Percentiles rank a stretch among this genome's conserved stretches.
phyloP scores from a whole-genome alignment of 2,797 vertebrate genomes.

The Stomatorhinus walkeri region DNA sequence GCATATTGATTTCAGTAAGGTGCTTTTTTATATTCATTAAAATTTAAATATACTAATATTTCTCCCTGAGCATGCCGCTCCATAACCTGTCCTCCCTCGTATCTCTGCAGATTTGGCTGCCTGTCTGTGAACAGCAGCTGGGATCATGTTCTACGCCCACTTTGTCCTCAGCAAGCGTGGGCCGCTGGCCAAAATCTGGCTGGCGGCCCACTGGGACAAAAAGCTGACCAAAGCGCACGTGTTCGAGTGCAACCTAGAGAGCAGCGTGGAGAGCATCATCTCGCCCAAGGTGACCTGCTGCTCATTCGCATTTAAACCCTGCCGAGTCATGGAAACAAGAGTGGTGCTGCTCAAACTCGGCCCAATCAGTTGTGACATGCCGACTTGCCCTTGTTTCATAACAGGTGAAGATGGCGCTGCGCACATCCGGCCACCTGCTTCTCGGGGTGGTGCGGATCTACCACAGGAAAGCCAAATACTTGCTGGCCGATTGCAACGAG shows the following conservation, averaged over 20 bases:
- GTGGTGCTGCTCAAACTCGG: background rate
- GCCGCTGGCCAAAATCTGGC: slow-evolving; percentile 99
- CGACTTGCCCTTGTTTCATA: background rate
- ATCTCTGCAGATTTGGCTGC: slow-evolving; percentile 52
- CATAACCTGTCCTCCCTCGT: slow-evolving; percentile 4
- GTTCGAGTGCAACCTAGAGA: slow-evolving; percentile 98
- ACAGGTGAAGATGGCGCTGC: slow-evolving; percentile 98
- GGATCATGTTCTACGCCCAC: slow-evolving; percentile 98
- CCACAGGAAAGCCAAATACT: slow-evolving; percentile 98
- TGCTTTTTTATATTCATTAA: background rate
- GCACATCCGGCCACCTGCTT: slow-evolving; percentile 94
- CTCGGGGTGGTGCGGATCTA: slow-evolving; percentile 98
- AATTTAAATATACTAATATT: background rate
- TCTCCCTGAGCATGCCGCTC: background rate
- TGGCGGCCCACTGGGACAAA: slow-evolving; percentile 99
- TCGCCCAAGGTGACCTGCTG: slow-evolving; percentile 81
- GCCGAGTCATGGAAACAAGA: background rate
- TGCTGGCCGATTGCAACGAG: slow-evolving; percentile 98
- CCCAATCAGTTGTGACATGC: background rate
- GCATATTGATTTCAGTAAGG: background rate
- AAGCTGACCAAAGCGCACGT: slow-evolving; percentile 99
- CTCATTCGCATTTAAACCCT: background rate
- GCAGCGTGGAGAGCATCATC: slow-evolving; percentile 99
- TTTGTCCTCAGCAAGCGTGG: slow-evolving; percentile 99
- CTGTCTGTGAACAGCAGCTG: slow-evolving; percentile 58